Percentiles rank a stretch among this genome's conserved stretches.
These are phyloP conservation scores for Apis cerana DNA, from an alignment of 1,140 invertebrate genomes.

Conservation along the genomic window DNA sequence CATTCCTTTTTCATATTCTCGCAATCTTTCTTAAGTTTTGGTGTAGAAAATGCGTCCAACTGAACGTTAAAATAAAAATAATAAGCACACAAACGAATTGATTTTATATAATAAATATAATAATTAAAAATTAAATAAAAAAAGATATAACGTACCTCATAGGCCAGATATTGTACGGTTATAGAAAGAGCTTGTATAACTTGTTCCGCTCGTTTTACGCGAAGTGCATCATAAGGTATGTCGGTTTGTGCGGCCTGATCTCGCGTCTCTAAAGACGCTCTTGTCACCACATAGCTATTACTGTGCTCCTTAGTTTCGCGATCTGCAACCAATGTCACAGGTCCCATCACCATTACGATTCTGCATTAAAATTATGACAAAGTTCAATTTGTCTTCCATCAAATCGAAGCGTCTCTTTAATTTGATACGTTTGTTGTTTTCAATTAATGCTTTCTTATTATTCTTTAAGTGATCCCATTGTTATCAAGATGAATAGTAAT, in stretches of 20 bases:
- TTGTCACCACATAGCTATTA: constrained; percentile 42
- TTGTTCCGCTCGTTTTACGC: constrained; percentile 70
- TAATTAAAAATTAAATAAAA: not conserved
- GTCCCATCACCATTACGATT: constrained; percentile 60
- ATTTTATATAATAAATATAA: not conserved
- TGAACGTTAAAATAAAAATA: constrained; percentile 71
- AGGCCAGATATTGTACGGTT: constrained; percentile 87
- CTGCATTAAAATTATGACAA: not conserved
- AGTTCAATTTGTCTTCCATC: not conserved
- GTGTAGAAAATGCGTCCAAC: constrained; percentile 84
- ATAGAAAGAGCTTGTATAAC: constrained; percentile 86
- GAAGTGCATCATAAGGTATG: constrained; percentile 57
- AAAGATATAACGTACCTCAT: constrained; percentile 80
- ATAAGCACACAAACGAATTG: too few species aligned
- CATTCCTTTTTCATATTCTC: constrained; percentile 80
- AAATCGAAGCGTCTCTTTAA: not conserved
- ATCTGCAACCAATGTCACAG: constrained; percentile 74
- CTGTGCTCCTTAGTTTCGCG: constrained; percentile 70
- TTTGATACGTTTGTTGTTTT: not conserved
- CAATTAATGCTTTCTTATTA: not conserved
- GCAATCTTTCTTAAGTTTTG: constrained; percentile 81
- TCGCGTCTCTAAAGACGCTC: constrained; percentile 59
- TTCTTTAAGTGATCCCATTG: not conserved
- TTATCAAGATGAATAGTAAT: not conserved
- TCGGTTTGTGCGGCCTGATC: constrained; percentile 69